phyloP scores from a whole-genome alignment of 2,888 invertebrate species.

The Ecdyonurus torrentis region DNA sequence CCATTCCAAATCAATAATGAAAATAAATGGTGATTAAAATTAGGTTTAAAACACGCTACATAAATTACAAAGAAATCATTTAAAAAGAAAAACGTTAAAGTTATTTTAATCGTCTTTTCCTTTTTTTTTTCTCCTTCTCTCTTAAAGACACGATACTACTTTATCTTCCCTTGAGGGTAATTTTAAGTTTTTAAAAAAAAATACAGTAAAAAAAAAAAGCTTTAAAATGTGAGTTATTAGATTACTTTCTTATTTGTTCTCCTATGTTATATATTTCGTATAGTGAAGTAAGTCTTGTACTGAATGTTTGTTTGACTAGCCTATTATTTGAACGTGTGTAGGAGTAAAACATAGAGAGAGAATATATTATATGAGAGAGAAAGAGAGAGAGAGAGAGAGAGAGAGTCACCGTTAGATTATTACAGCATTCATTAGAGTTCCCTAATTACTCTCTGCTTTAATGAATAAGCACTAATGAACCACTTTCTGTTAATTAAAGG shows the following conservation, averaged over 20 bases:
- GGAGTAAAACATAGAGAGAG: neutral
- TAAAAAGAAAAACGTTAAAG: neutral
- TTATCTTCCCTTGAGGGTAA: neutral
- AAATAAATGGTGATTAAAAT: too few relatives aligned
- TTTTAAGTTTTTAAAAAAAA: neutral
- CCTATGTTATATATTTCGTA: neutral
- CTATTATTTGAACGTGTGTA: neutral
- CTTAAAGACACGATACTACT: neutral
- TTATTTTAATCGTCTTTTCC: neutral
- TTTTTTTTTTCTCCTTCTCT: neutral
- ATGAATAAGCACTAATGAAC: slow-evolving; percentile 83
- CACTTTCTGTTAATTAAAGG: slow-evolving; percentile 83
- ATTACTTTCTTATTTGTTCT: neutral
- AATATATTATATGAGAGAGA: neutral
- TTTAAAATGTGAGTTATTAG: neutral
- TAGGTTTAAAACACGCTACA: too few relatives aligned
- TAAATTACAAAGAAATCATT: neutral
- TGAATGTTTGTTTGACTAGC: neutral
- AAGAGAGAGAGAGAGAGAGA: slow-evolving; percentile 2
- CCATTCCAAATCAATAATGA: too few relatives aligned
- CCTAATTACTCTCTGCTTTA: slow-evolving; percentile 80
- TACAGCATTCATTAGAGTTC: slow-evolving; percentile 72
- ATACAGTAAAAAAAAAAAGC: neutral
- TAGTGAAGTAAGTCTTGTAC: neutral
- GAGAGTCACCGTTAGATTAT: slow-evolving; percentile 36